Evolutionary conservation across 2,113 vertebrate species (phyloP), one percentile per base, ranked within the genome.

Genomic region (Aptenodytes patagonicus): DNA sequence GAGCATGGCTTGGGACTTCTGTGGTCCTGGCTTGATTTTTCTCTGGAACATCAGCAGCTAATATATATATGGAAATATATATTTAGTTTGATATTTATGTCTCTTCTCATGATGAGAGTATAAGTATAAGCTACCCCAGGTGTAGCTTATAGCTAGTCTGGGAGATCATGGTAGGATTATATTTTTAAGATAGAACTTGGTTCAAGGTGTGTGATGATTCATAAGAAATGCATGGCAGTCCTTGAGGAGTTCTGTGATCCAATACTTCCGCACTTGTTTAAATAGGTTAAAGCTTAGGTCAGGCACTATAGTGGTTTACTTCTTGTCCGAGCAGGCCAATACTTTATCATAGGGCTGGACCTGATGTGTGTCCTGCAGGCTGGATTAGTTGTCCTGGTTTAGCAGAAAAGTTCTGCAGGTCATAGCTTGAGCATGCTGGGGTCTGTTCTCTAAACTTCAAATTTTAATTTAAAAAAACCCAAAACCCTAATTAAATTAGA

Each of bases 21-120:
- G 29, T 31, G 61, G 16, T 54, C 31, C 51, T 40, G 28, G 5
- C 36, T 69, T 88, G 36, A 4, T 55, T 72, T 72, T 82, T 25
- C 16, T 64, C 32, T 86, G 42, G 19, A 72, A 7, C 36, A 14
- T 31, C 17, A 73, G 36, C 46, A 79, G 29, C 22, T 68, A n/a
- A 3, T 34, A 2, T 58, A 2, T 70, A 10, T 9, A 10, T 26
- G 49, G 46, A 44, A 14, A 13, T 29, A 13, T 0, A 10, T 22
- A 21, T 24, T 83, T 60, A 42, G 19, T 69, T 65, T 79, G 40
- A 22, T 34, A 8, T 40, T 69, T 40, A 10, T 49, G 49, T 64
- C 17, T 62, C 19, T 61, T 60, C 8, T 68, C 15, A 32, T 28
- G 6, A 5, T 76, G 34, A n/a, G n/a, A n/a, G n/a, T n/a, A n/a